A percentile compares a stretch with the other conserved stretches of the same genome.
These are phyloP conservation scores for Cygnus atratus DNA, from an alignment of 2,113 vertebrate species.

Conservation along the genomic window DNA sequence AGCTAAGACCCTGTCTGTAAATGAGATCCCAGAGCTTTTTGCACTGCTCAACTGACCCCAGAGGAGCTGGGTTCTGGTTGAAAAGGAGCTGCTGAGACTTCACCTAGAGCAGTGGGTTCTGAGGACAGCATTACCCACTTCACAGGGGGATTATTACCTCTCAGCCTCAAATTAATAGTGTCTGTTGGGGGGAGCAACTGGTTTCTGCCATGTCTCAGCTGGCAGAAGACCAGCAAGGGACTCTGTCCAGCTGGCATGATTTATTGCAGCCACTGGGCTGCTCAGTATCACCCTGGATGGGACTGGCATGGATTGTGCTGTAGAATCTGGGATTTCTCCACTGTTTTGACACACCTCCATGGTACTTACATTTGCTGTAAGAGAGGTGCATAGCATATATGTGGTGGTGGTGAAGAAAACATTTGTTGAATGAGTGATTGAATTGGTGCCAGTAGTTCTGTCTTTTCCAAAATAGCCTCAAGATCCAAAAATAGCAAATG, in stretches of 20 bases:
- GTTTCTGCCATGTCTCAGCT: conserved; percentile 12
- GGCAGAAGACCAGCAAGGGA: not conserved
- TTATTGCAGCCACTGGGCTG: conserved; percentile 28
- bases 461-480: conserved; percentile 29
- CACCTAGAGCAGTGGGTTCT: not conserved
- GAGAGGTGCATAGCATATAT: not conserved
- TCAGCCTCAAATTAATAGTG: not conserved
- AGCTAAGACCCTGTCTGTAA: not conserved
- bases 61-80: not conserved
- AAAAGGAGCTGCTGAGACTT: not conserved
- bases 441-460: not conserved
- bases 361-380: not conserved
- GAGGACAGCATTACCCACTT: not conserved
- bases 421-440: conserved; percentile 5
- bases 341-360: conserved; percentile 11
- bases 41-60: not conserved
- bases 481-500: conserved; percentile 46
- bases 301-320: not conserved
- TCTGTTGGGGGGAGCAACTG: not conserved
- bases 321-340: conserved; percentile 35
- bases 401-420: not conserved
- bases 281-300: not conserved
- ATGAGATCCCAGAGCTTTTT: not conserved
- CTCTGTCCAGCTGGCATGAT: conserved; percentile 27
- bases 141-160: not conserved